Percentiles rank a stretch among this genome's conserved stretches.
phyloP scores from a whole-genome alignment of 1,140 invertebrate species.

The Drosophila tristis region DNA sequence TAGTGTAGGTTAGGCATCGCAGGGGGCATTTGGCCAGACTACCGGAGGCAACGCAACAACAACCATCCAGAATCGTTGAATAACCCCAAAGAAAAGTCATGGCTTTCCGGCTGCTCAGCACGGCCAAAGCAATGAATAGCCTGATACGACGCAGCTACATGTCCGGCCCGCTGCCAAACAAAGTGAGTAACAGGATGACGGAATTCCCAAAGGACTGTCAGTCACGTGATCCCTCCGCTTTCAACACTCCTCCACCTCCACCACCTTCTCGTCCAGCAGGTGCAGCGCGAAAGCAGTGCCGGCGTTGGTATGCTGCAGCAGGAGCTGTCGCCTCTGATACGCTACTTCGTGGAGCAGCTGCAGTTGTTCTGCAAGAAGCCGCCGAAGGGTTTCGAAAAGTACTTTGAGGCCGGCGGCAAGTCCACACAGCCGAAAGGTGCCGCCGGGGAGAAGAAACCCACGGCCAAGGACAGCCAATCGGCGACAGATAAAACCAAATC shows the following conservation, averaged over 20 bases:
- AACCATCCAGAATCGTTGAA: constrained; percentile 62
- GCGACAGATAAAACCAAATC: constrained; percentile 33
- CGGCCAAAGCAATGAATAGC: constrained; percentile 68
- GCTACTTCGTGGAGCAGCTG: constrained; percentile 65
- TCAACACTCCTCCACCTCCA: too few relatives aligned
- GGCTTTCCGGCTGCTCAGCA: constrained; percentile 72
- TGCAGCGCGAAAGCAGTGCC: constrained; percentile 38
- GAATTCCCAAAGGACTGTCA: too few relatives aligned
- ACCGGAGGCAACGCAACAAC: constrained; percentile 23
- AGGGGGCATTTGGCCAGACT: background rate
- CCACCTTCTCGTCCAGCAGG: background rate
- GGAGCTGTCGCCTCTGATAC: constrained; percentile 63
- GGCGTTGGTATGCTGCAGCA: constrained; percentile 20
- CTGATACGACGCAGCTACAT: constrained; percentile 64
- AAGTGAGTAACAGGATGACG: constrained; percentile 22
- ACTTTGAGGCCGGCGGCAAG: constrained; percentile 88
- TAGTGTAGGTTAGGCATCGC: constrained; percentile 25
- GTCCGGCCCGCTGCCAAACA: constrained; percentile 40
- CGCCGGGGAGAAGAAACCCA: background rate
- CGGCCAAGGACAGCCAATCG: constrained; percentile 68
- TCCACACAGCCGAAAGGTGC: constrained; percentile 42
- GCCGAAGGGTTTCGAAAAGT: constrained; percentile 96
- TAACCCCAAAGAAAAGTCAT: constrained; percentile 63
- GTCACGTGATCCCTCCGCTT: too few relatives aligned
- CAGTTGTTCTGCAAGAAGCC: constrained; percentile 84